Evolutionary conservation across 2,888 invertebrate species (phyloP).

Genomic region (Carabus problematicus): DNA sequence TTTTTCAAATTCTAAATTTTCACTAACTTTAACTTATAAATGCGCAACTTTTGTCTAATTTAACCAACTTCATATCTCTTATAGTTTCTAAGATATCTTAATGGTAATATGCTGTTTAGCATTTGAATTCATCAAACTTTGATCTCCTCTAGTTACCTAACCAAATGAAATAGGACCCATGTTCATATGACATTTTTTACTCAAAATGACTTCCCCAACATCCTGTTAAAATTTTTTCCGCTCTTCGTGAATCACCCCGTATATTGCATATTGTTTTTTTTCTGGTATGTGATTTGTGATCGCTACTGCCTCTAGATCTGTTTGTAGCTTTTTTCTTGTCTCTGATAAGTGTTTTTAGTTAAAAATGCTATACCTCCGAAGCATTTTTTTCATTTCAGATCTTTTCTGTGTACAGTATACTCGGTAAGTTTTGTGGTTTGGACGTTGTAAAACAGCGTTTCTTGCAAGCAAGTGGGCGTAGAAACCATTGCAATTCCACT

Average conservation of each 20-base stretch:
- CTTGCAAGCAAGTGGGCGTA: background rate
- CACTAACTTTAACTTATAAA: too few species aligned
- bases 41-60: too few species aligned
- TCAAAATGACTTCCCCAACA: too few species aligned
- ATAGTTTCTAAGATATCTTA: too few species aligned
- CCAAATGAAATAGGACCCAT: too few species aligned
- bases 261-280: background rate
- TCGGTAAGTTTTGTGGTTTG: conserved; percentile 5
- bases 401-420: conserved; percentile 1
- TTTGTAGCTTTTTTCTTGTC: background rate
- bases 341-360: conserved; percentile 3
- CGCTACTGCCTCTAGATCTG: background rate
- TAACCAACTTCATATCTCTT: too few species aligned
- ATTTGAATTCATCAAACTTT: too few species aligned
- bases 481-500: background rate
- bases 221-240: too few species aligned
- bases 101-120: too few species aligned
- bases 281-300: conserved; percentile 4
- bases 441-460: background rate
- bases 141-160: too few species aligned
- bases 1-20: too few species aligned
- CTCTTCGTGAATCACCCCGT: background rate
- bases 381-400: background rate
- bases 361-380: background rate
- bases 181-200: too few species aligned